phyloP scores from a whole-genome alignment of 1,140 invertebrate species.

The Anastatus disparis region DNA sequence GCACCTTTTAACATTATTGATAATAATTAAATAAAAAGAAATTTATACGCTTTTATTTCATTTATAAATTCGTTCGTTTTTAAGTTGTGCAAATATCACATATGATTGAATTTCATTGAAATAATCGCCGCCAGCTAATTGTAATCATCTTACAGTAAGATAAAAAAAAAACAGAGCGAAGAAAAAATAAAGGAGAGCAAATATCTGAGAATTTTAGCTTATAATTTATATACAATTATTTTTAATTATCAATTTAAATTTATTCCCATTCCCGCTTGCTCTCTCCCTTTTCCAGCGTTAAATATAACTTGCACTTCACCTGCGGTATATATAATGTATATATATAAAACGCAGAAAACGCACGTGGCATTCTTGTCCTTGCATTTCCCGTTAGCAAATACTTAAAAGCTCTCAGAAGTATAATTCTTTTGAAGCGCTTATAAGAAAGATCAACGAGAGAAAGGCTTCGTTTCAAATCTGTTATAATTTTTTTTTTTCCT shows the following conservation, averaged over 20 bases:
- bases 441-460: conserved; percentile 15
- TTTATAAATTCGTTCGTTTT: too few relatives aligned
- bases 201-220: not conserved
- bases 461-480: conserved; percentile 13
- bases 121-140: conserved; percentile 9
- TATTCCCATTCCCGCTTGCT: too few relatives aligned
- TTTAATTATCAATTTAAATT: conserved; percentile 37
- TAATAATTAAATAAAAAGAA: not conserved
- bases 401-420: conserved; percentile 14
- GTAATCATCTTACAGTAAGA: conserved; percentile 9
- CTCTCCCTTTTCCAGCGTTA: not conserved
- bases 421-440: conserved; percentile 22
- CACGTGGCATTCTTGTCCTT: conserved; percentile 15
- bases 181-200: not conserved
- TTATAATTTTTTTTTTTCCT: too few relatives aligned
- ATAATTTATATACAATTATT: conserved; percentile 26
- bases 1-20: not conserved
- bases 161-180: too few relatives aligned
- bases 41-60: conserved; percentile 2
- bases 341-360: not conserved
- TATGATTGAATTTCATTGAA: conserved; percentile 28
- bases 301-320: conserved; percentile 6
- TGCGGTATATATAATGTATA: too few relatives aligned
- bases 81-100: not conserved
- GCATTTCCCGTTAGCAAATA: conserved; percentile 29